A percentile compares a stretch with the other conserved stretches of the same genome.
Evolutionary conservation across 2,113 vertebrate genomes (phyloP).

Genomic region (Hemiscyllium ocellatum): DNA sequence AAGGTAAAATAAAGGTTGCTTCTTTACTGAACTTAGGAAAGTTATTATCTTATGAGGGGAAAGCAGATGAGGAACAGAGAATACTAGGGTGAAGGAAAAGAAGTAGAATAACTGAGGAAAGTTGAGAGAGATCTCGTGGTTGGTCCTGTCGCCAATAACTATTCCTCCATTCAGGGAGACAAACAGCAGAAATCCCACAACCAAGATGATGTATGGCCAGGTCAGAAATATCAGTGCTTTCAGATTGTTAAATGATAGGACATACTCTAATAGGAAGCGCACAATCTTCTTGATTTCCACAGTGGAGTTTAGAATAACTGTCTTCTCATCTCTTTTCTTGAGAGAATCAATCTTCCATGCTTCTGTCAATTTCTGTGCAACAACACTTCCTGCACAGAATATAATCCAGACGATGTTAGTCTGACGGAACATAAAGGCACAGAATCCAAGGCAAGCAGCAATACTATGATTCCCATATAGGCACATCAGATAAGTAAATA

Average conservation of each 20-base stretch:
- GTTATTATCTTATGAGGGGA: conserved; percentile 60
- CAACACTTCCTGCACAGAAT: conserved; percentile 77
- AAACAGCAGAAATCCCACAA: conserved; percentile 63
- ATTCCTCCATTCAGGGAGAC: conserved; percentile 75
- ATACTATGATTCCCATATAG: conserved; percentile 85
- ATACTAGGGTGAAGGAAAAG: conserved; percentile 73
- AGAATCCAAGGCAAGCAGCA: conserved; percentile 76
- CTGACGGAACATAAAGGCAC: conserved; percentile 87
- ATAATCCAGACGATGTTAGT: conserved; percentile 88
- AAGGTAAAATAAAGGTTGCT: conserved; percentile 62
- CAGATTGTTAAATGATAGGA: conserved; percentile 54
- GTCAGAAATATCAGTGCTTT: conserved; percentile 54
- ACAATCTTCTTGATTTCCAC: conserved; percentile 57
- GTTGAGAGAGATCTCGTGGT: conserved; percentile 82
- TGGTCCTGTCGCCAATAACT: conserved; percentile 81
- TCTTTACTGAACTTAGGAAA: conserved; percentile 66
- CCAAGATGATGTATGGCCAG: conserved; percentile 74
- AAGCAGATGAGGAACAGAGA: conserved; percentile 71
- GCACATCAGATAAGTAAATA: conserved; percentile 92
- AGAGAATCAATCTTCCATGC: conserved; percentile 69
- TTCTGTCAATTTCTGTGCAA: conserved; percentile 74
- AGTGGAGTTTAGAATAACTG: conserved; percentile 54
- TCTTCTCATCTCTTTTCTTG: conserved; percentile 78
- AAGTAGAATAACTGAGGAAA: conserved; percentile 92
- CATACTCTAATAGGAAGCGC: conserved; percentile 62